These are phyloP conservation scores for Hydrolagus affinis DNA, from an alignment of 2,113 vertebrate species.

Conservation along the genomic window DNA sequence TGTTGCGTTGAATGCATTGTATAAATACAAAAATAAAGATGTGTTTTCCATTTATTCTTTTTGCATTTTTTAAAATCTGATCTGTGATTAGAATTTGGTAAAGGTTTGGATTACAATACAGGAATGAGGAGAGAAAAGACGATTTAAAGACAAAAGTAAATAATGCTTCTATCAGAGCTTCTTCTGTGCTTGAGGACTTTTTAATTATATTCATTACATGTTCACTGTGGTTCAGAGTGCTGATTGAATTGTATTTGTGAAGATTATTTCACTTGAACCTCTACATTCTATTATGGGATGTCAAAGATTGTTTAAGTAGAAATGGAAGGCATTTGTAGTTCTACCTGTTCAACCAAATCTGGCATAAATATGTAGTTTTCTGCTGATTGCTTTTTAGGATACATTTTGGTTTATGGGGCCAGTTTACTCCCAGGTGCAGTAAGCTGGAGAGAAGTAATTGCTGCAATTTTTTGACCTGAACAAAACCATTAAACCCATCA, in stretches of 20 bases:
- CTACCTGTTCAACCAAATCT: neutral
- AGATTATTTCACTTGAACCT: neutral
- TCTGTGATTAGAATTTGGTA: neutral
- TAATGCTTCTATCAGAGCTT: neutral
- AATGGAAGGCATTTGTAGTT: too few species aligned
- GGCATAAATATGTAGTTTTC: neutral
- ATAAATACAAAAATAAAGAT: conserved; percentile 15
- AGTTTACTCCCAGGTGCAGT: neutral
- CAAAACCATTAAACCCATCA: too few species aligned
- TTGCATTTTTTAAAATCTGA: conserved; percentile 13
- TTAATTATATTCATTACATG: neutral
- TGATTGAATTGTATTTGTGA: neutral
- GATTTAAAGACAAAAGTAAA: neutral
- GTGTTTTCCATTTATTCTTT: neutral
- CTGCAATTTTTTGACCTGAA: neutral
- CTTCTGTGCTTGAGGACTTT: neutral
- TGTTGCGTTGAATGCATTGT: neutral
- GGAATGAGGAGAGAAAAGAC: neutral
- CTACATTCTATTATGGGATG: neutral
- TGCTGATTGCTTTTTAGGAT: neutral
- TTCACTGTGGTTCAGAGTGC: neutral
- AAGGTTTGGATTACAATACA: neutral
- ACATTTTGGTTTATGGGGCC: neutral
- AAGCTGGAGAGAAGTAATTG: neutral
- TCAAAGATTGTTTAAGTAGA: neutral